Evolutionary conservation across 2,113 vertebrate genomes (phyloP).

Genomic region (Peromyscus maniculatus): DNA sequence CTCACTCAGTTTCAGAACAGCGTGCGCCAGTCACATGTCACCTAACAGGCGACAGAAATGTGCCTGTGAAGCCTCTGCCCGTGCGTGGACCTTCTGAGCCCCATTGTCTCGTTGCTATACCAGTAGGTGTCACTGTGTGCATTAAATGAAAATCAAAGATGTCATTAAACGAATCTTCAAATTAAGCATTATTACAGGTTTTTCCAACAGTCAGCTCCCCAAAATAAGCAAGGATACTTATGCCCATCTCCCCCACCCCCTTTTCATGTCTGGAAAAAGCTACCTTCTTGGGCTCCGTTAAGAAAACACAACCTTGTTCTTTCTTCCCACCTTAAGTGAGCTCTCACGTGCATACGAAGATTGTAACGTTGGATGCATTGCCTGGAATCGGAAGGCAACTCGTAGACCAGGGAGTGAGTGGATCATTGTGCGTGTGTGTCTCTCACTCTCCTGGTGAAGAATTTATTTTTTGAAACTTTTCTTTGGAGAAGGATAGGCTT

Average conservation of each 20-base stretch:
- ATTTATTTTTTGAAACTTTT: background rate
- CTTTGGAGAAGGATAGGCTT: background rate
- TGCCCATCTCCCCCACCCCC: background rate
- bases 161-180: conserved; percentile 75
- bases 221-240: background rate
- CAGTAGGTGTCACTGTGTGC: conserved; percentile 89
- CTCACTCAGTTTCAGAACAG: background rate
- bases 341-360: background rate
- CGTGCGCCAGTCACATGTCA: background rate
- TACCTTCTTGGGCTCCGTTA: background rate
- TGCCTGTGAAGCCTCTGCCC: background rate
- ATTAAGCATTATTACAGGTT: conserved; percentile 6
- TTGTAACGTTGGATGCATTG: background rate
- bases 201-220: background rate
- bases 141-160: conserved; percentile 80
- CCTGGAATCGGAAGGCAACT: background rate
- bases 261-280: background rate
- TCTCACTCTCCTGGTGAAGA: background rate
- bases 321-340: background rate
- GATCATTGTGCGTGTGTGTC: background rate
- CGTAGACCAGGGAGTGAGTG: background rate
- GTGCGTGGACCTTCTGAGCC: background rate
- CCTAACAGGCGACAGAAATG: background rate
- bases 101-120: conserved; percentile 58
- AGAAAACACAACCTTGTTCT: background rate